A percentile compares a stretch with the other conserved stretches of the same genome.
phyloP scores from a whole-genome alignment of 2,888 invertebrate genomes.

The Archips xylosteana region DNA sequence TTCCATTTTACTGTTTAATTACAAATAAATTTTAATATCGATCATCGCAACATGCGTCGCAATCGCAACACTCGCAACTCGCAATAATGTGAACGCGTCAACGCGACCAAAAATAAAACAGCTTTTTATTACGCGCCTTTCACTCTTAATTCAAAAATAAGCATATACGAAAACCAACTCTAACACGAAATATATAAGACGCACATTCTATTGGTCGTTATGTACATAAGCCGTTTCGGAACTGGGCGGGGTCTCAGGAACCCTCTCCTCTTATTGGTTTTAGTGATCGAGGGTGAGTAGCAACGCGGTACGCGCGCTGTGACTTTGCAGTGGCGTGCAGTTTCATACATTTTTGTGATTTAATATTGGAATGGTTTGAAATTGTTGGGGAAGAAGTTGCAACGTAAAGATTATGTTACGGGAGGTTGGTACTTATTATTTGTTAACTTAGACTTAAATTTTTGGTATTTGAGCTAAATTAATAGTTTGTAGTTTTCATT shows the following conservation, averaged over 20 bases:
- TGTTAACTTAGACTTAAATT: background rate
- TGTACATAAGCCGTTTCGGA: conserved; percentile 70
- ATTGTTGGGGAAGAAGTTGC: background rate
- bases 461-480: background rate
- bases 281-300: conserved; percentile 75
- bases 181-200: conserved; percentile 45
- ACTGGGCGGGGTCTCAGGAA: conserved; percentile 61
- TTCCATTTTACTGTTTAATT: background rate
- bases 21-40: conserved; percentile 18
- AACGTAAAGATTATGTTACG: background rate
- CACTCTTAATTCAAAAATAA: conserved; percentile 59
- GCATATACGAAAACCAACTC: conserved; percentile 48
- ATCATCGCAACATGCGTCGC: conserved; percentile 20
- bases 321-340: conserved; percentile 70
- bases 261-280: conserved; percentile 83
- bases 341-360: conserved; percentile 23
- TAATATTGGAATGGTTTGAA: background rate
- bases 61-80: conserved; percentile 9
- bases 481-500: background rate
- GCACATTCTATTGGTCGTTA: conserved; percentile 47
- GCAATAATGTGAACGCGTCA: conserved; percentile 44
- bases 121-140: conserved; percentile 67
- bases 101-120: conserved; percentile 57
- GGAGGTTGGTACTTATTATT: background rate
- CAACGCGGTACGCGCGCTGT: conserved; percentile 60